Evolutionary conservation across 2,888 invertebrate species (phyloP), one percentile per base, ranked within the genome.

Genomic region (Cylindroiulus punctatus): DNA sequence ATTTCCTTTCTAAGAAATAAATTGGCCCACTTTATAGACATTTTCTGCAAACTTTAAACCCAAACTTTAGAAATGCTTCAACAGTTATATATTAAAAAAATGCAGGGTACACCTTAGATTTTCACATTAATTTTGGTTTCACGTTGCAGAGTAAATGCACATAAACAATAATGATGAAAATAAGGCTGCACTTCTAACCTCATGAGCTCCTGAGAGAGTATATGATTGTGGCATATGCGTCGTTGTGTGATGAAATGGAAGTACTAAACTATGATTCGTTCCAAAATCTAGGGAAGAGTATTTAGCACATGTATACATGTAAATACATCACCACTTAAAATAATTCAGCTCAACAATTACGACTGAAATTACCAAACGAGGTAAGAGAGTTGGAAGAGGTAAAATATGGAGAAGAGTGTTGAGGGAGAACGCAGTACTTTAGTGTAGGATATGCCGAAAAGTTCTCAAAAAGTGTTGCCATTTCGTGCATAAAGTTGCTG

Each of bases 401-500:
- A 12, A 36, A 22, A 86, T 81, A 22, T 22, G 81, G 81, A 42
- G n/a, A 40, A 36, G 32, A 14, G 36, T 32, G 36, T 36, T 42
- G 36, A 36, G 57, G 14, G 4, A 22, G 14, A 81, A 40, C 36
- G n/a, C 81, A 14, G 14, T n/a, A 86, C 30, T n/a, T 42, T 36
- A 81, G 81, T 12, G 7, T 57, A 19, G 85, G 57, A 85, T 85
- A 19, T 42, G 22, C 14, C 2, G 8, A 81, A 47, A 86, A 57
- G n/a, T 81, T 81, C 40, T 47, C 40, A 19, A 86, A 81, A 81
- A 85, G 40, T 30, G 36, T 57, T 26, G 40, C 22, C 81, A 87
- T 84, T 42, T 86, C 86, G 36, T 81, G n/a, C 47, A 81, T 86
- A 52, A 87, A 87, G 81, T 84, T 86, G 30, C 84, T 87, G 17